These are phyloP conservation scores for Tychaedon coryphoeus DNA, from an alignment of 2,113 vertebrate species.

Conservation along the genomic window DNA sequence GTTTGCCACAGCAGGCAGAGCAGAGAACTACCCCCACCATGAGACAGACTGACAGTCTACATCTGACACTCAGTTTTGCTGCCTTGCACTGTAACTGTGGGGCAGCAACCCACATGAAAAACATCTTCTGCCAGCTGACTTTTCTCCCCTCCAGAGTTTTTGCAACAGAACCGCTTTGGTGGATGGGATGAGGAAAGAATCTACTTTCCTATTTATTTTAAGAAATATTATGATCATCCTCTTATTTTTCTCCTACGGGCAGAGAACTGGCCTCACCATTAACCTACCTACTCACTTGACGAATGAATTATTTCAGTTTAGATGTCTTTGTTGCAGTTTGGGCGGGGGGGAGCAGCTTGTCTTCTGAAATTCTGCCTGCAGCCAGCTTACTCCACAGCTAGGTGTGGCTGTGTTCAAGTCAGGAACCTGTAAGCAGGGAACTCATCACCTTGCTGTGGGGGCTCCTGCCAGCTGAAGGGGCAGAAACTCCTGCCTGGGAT, in stretches of 20 bases:
- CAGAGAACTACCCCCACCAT: rapidly evolving
- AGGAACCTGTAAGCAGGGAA: background rate
- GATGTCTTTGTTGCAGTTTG: background rate
- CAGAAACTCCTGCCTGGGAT: background rate
- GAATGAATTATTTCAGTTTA: background rate
- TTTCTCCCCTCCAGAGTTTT: background rate
- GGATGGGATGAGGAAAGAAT: background rate
- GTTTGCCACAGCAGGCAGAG: background rate
- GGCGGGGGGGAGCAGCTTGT: background rate
- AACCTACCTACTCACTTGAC: background rate
- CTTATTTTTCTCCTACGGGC: background rate
- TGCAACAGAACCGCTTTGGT: background rate
- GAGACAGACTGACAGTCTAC: background rate
- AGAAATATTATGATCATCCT: background rate
- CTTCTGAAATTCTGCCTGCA: background rate
- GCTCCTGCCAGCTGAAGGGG: background rate
- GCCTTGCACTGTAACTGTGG: background rate
- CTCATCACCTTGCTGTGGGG: background rate
- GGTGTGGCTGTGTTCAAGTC: background rate
- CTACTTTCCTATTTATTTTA: background rate
- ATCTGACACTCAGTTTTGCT: background rate
- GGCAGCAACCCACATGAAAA: background rate
- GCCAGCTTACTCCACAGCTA: background rate
- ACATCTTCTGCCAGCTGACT: background rate
- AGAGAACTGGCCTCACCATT: background rate